Evolutionary conservation across 2,797 vertebrate species (phyloP), one percentile per base, ranked within the genome.

Genomic region (Taenioides sp.): DNA sequence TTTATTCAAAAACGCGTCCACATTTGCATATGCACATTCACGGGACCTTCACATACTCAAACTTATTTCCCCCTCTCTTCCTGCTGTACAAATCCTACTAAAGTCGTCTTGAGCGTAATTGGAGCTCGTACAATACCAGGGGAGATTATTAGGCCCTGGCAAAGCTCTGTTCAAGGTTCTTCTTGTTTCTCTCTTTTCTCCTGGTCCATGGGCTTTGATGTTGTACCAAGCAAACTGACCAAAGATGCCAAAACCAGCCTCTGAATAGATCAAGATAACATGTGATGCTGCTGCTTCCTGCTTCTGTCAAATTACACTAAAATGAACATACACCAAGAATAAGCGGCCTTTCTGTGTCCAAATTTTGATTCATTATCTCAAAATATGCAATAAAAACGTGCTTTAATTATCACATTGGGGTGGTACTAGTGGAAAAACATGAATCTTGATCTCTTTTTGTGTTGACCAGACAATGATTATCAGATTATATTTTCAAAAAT

Each of bases 81-180:
- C 11, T 23, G 61, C 31, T 17, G 12, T 11, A 65, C 43, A 66
- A 52, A 69, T 73, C 64, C 54, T 31, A 11, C 28, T 20, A 20
- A 52, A 59, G 59, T 34, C 31, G 65, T 57, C 75, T 34, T 66
- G 75, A 59, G 70, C 55, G 10, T 67, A 54, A 76, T 67, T 75
- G 68, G 74, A 75, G 43, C 71, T 75, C 1, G 67, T 71, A 58
- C 59, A 43, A 65, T 66, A 86, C 82, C 76, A 69, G 68, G 80
- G 76, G 83, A 88, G 72, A 86, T 83, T 76, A 83, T 89, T 84
- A 85, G 67, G 64, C 64, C 47, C 74, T 66, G 74, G 75, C 76
- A 18, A 22, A 22, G 60, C 71, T 81, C 74, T 78, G 58, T 59
- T 70, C 65, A 75, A 78, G 72, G 58, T 66, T 50, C 27, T 66